These are phyloP conservation scores for Sarcophaga rosellei DNA, from an alignment of 2,888 invertebrate genomes.

Conservation along the genomic window DNA sequence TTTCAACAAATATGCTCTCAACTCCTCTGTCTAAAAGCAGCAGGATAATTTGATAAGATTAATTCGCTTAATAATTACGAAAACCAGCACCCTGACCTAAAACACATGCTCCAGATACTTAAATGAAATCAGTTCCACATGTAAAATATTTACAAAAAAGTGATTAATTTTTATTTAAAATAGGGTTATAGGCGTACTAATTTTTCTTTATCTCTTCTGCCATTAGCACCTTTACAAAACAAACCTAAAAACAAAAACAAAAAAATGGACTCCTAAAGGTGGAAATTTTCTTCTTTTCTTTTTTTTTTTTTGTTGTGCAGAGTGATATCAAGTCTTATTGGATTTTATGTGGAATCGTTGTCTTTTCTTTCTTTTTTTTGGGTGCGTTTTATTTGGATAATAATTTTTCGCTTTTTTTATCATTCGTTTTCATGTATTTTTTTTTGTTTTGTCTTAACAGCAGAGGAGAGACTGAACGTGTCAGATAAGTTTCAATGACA, in stretches of 20 bases:
- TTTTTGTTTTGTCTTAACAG: constrained; percentile 1
- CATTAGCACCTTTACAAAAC: not conserved
- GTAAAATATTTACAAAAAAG: constrained; percentile 8
- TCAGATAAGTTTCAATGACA: constrained; percentile 66
- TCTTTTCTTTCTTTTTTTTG: constrained; percentile 17
- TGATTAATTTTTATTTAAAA: constrained; percentile 1
- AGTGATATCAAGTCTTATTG: constrained; percentile 45
- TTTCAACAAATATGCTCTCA: not conserved
- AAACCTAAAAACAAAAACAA: not conserved
- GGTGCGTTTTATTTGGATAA: constrained; percentile 57
- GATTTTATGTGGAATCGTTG: constrained; percentile 3
- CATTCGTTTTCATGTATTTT: not conserved
- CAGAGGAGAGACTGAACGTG: not conserved
- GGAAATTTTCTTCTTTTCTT: constrained; percentile 29
- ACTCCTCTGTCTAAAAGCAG: not conserved
- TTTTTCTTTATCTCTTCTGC: not conserved
- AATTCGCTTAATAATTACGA: not conserved
- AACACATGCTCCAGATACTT: not conserved
- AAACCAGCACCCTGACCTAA: not conserved
- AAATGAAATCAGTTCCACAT: not conserved
- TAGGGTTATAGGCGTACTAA: not conserved
- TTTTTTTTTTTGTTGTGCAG: not conserved
- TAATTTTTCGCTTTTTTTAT: constrained; percentile 11
- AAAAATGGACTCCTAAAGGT: constrained; percentile 24
- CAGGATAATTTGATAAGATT: not conserved